Evolutionary conservation across 30 jellyfish, hydroid and myxozoan species (phyloP).

Genomic region (Nemopilema nomurai): DNA sequence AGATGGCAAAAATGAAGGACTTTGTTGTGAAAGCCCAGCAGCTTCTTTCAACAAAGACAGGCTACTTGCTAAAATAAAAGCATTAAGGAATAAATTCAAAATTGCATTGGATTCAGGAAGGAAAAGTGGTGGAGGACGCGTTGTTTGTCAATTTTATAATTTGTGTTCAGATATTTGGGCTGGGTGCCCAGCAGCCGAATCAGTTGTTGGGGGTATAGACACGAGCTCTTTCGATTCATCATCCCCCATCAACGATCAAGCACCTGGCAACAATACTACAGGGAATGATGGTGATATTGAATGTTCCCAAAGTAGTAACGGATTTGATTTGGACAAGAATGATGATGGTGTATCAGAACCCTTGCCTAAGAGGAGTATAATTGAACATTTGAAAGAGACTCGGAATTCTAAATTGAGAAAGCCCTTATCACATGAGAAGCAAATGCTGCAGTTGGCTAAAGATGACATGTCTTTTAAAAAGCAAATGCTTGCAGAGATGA

Average conservation of each 20-base stretch:
- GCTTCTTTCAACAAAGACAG: slow-evolving; percentile 4
- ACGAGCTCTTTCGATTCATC: slow-evolving; percentile 5
- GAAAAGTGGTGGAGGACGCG: slow-evolving; percentile 52
- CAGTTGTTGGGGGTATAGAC: slow-evolving; percentile 44
- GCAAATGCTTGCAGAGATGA: slow-evolving; percentile 38
- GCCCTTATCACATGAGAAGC: slow-evolving; percentile 45
- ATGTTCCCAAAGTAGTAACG: background rate
- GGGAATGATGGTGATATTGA: background rate
- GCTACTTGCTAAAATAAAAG: no score
- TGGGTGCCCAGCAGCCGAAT: slow-evolving; percentile 57
- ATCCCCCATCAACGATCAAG: background rate
- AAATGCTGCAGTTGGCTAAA: slow-evolving; percentile 38
- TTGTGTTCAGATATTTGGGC: slow-evolving; percentile 43
- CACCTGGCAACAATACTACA: background rate
- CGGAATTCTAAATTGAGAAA: slow-evolving; percentile 30
- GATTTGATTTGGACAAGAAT: background rate
- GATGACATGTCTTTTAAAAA: slow-evolving; percentile 39
- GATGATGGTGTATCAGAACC: no score
- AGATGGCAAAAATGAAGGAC: background rate
- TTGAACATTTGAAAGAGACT: slow-evolving; percentile 23
- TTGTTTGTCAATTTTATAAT: slow-evolving; percentile 32
- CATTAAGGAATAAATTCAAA: no score
- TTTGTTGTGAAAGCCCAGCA: slow-evolving; percentile 5
- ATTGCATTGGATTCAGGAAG: slow-evolving; percentile 54
- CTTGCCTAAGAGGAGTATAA: slow-evolving; percentile 28